Conservation (phyloP, 2,888 invertebrate genomes). For the Phorcus lineatus region DNA sequence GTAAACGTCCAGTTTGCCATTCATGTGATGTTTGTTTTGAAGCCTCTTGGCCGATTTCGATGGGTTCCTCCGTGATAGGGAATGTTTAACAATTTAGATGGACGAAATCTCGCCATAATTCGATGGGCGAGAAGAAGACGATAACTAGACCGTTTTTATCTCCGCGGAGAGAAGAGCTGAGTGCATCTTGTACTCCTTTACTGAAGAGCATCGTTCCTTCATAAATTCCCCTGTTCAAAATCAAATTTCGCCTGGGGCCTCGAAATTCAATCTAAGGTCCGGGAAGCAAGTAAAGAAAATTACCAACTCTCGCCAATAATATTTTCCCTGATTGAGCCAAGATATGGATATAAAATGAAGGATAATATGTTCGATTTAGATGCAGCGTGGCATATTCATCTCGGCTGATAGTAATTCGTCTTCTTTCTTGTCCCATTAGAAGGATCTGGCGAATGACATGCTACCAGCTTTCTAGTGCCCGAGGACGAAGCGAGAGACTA, state of each 20-base stretch:
- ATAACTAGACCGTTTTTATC: background rate
- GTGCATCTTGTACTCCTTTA: background rate
- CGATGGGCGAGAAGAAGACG: conserved; percentile 18
- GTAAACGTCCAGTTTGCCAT: conserved; percentile 22
- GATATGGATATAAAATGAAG: conserved; percentile 43
- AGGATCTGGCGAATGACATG: conserved; percentile 29
- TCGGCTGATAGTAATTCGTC: conserved; percentile 34
- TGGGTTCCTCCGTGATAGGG: conserved; percentile 21
- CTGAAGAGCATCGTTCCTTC: conserved; percentile 5
- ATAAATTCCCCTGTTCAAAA: background rate
- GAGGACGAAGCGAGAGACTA: background rate
- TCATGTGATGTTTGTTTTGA: conserved; percentile 25
- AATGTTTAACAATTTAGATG: conserved; percentile 30
- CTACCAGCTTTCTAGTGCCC: background rate
- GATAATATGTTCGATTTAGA: conserved; percentile 34
- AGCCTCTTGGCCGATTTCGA: conserved; percentile 19
- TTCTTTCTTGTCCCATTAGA: conserved; percentile 35
- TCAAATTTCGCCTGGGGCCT: conserved; percentile 17
- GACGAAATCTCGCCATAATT: conserved; percentile 21
- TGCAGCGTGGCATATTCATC: conserved; percentile 36
- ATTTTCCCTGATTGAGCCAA: conserved; percentile 33
- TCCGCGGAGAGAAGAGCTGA: conserved; percentile 8
- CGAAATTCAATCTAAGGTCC: conserved; percentile 37
- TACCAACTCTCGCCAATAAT: conserved; percentile 38
- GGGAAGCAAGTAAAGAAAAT: conserved; percentile 31